Percentiles rank a stretch among this genome's conserved stretches.
These are phyloP conservation scores for Ursus arctos DNA, from an alignment of 2,113 vertebrate genomes.

Conservation along the genomic window DNA sequence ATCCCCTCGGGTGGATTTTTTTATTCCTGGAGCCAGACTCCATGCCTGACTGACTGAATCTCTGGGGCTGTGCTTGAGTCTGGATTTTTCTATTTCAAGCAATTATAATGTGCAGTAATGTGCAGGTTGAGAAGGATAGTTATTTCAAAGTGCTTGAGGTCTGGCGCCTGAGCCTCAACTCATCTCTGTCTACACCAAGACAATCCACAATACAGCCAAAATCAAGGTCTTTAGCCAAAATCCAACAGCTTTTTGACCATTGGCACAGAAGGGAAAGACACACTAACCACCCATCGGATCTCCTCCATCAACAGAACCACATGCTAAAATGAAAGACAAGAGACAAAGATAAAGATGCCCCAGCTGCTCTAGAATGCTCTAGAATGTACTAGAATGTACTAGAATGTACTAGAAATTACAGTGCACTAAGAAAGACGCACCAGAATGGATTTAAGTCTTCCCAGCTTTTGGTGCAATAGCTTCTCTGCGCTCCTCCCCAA, in stretches of 20 bases:
- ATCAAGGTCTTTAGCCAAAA: background rate
- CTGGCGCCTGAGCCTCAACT: background rate
- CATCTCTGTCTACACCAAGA: background rate
- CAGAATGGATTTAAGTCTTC: background rate
- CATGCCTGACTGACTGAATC: background rate
- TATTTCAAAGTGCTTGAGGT: background rate
- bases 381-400: background rate
- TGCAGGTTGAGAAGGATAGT: background rate
- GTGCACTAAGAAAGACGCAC: background rate
- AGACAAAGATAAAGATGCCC: background rate
- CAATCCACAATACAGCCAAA: background rate
- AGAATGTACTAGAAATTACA: background rate
- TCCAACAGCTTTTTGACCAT: background rate
- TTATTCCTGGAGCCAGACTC: background rate
- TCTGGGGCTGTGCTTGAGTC: background rate
- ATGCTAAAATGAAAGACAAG: background rate
- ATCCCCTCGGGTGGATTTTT: background rate
- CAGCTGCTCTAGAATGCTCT: background rate
- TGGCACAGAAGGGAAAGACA: background rate
- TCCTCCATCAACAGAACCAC: background rate
- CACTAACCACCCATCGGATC: background rate
- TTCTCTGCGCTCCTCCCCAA: background rate
- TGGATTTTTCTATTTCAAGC: background rate
- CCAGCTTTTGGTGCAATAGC: too few relatives aligned
- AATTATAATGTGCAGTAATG: background rate